Evolutionary conservation across 1,140 invertebrate species (phyloP).

Genomic region (Cylas formicarius): DNA sequence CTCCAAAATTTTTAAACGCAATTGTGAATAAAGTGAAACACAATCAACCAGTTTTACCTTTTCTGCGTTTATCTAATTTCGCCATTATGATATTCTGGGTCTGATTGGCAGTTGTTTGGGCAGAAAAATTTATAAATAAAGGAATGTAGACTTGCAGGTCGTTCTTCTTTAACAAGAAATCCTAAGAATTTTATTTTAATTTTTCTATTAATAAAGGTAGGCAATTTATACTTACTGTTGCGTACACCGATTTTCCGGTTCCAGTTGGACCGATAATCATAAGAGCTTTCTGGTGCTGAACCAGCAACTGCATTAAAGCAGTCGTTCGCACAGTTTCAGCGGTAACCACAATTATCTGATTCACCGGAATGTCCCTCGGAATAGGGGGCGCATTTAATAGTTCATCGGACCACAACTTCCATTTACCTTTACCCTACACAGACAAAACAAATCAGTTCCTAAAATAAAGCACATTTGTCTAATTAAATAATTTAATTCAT

Average conservation of each 20-base stretch:
- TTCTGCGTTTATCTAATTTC: constrained; percentile 86
- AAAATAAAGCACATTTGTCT: background rate
- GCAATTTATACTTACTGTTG: constrained; percentile 46
- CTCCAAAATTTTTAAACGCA: background rate
- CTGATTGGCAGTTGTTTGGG: constrained; percentile 87
- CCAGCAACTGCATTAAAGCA: constrained; percentile 67
- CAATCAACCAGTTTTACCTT: constrained; percentile 48
- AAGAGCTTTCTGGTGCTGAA: constrained; percentile 71
- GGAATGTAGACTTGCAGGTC: constrained; percentile 77
- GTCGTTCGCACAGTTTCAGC: constrained; percentile 79
- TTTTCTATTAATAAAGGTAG: background rate
- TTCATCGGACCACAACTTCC: constrained; percentile 87
- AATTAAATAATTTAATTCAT: no score
- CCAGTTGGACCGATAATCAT: constrained; percentile 88
- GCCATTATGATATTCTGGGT: constrained; percentile 95
- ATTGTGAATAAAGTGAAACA: constrained; percentile 1
- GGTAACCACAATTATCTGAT: constrained; percentile 91
- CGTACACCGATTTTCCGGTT: constrained; percentile 87
- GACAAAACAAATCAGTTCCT: background rate
- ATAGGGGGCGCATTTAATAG: constrained; percentile 70
- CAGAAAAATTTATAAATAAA: constrained; percentile 85
- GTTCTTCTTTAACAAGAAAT: constrained; percentile 78
- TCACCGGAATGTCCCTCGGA: constrained; percentile 81
- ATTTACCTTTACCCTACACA: constrained; percentile 75
- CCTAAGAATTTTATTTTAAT: constrained; percentile 42